Base-by-base conservation (phyloP, 2,888 invertebrate genomes). In the Agonopterix arenella region DNA sequence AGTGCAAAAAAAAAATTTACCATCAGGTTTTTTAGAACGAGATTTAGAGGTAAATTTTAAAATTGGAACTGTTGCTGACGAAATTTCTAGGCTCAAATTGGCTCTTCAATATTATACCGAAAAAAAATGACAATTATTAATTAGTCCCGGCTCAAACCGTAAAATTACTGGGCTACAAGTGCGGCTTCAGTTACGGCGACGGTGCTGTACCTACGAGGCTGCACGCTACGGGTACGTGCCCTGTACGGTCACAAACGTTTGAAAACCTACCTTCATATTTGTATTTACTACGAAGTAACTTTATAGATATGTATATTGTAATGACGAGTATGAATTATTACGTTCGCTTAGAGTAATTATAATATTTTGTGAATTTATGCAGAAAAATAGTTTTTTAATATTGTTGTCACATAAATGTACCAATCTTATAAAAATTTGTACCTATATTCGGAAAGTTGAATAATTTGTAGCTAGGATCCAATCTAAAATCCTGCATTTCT, bases 371-470 rank as follows among this genome's bases (percentile, higher is more conserved):
- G 85, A 84, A 83, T 84, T 86, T 85, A 86, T 82, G 86, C 88
- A 86, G 84, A 86, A 84, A 79, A 68, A 85, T 86, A 86, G 86
- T 88, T 89, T 89, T 89, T 85, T 89, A 88, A 89, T 84, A 86
- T 86, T 89, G 85, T 86, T 89, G 84, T 89, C 88, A 88, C 82
- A 80, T 84, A 77, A 84, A 86, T 86, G 86, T 89, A 88, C 88
- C 88, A 89, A 86, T 85, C 86, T 84, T 84, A 84, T 80, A 79
- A 84, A 81, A 80, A 82, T 77, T 84, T 84, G 85, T 86, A 85
- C 84, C 84, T 84, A 82, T 84, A 84, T 83, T 88, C 88, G 88
- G 88, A 88, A 89, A 89, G 88, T 89, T 88, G 85, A 75, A 84
- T 86, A 84, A 85, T 84, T 83, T 81, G 79, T 89, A 89, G 88